Evolutionary conservation across 2,797 vertebrate genomes (phyloP), one percentile per base, ranked within the genome.

Genomic region (Pygocentrus nattereri): DNA sequence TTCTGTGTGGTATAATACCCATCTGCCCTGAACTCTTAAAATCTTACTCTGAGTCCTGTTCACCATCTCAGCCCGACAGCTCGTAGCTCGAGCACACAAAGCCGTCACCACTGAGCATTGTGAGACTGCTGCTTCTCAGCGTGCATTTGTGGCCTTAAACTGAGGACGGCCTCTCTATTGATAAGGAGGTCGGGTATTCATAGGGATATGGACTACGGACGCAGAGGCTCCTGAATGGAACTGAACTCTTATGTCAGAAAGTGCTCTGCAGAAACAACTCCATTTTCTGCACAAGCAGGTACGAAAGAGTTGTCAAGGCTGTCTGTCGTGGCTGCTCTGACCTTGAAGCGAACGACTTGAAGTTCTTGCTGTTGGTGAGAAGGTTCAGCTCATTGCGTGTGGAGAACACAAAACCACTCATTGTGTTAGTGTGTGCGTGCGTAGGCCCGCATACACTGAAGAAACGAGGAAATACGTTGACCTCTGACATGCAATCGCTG

Each of bases 281-380:
- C 49, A 64, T 85, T 82, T 74, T 38, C 77, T 68, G 7, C 19
- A 61, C 65, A 68, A 25, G 64, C 64, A 83, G 38, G 47, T 47
- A 47, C 18, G 21, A 78, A 47, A 76, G 47, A 27, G 50, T 56
- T 19, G 65, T 56, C 73, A 79, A 76, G 59, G 27, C 44, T 38
- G 19, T 61, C 54, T 64, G 69, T n/a, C 18, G 0, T 34, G 15
- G 41, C 41, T 25, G 23, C 75, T 25, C 23, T 52, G 85, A 88
- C 91, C 88, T 79, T 89, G 89, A 87, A 86, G 84, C 85, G 72
- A 83, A 88, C 69, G 80, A 88, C 85, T 86, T 87, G 77, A 90
- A 80, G 82, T 85, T 92, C 90, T 88, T 91, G 92, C 92, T 93
- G 92, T 89, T 90, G 93, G 92, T 90, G 76, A 64, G 80, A 56